Conservation (phyloP, 2,888 invertebrate species). For the Lasioglossum figueresi region DNA sequence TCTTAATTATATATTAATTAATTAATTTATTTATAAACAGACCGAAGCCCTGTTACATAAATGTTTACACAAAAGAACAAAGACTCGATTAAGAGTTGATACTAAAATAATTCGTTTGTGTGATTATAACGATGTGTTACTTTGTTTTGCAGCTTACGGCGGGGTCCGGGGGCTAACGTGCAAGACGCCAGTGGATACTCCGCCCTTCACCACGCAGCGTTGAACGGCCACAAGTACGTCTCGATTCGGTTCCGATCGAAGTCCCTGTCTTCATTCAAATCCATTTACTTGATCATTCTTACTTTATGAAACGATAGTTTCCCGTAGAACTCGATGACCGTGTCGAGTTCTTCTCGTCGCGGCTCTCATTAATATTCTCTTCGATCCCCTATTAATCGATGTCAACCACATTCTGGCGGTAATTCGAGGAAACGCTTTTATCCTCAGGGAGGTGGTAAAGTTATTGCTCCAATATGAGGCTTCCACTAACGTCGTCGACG, state of each 20-base stretch:
- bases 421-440: constrained; percentile 54
- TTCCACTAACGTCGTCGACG: constrained; percentile 94
- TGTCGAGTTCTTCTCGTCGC: background rate
- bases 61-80: too few species aligned
- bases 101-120: background rate
- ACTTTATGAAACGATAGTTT: background rate
- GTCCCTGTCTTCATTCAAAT: constrained; percentile 2
- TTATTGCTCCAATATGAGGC: constrained; percentile 94
- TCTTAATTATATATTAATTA: too few species aligned
- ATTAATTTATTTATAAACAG: too few species aligned
- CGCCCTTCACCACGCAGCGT: constrained; percentile 96
- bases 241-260: background rate
- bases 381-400: constrained; percentile 40
- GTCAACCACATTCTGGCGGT: constrained; percentile 37
- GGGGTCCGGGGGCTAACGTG: constrained; percentile 96
- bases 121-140: background rate
- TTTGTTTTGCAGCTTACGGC: constrained; percentile 88
- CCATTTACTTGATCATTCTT: background rate
- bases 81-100: background rate
- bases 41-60: too few species aligned
- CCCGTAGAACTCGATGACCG: background rate
- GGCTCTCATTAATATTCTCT: constrained; percentile 33
- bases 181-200: constrained; percentile 97
- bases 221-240: constrained; percentile 95
- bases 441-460: constrained; percentile 92